Evolutionary conservation across 30 jellyfish, hydroid and myxozoan genomes (phyloP).

Genomic region (Turritopsis dohrnii): DNA sequence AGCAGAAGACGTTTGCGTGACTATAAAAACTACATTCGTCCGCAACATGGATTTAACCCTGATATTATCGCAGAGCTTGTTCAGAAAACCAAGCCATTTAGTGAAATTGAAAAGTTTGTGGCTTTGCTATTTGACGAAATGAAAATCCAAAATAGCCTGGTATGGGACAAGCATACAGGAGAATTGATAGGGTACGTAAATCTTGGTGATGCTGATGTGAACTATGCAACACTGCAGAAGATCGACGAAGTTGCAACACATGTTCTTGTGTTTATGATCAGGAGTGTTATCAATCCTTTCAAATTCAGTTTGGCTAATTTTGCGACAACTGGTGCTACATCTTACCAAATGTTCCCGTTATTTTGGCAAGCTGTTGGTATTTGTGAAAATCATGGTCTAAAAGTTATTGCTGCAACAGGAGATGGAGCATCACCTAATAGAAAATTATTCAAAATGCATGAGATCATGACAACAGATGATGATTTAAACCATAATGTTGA

Average conservation of each 20-base stretch:
- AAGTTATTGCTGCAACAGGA: constrained; percentile 56
- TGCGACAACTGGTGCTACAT: constrained; percentile 57
- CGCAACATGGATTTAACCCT: constrained; percentile 51
- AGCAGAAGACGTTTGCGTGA: constrained; percentile 56
- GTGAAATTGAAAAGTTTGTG: constrained; percentile 33
- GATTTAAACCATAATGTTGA: constrained; percentile 30
- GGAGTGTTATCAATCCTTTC: constrained; percentile 52
- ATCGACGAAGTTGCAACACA: constrained; percentile 48
- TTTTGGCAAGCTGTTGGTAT: constrained; percentile 66
- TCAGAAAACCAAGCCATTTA: constrained; percentile 29
- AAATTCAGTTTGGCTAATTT: constrained; percentile 53
- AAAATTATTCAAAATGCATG: constrained; percentile 41
- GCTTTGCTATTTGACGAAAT: constrained; percentile 57
- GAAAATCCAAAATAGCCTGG: constrained; percentile 61
- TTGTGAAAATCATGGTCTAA: constrained; percentile 31
- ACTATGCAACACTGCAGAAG: constrained; percentile 52
- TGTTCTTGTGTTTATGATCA: constrained; percentile 49
- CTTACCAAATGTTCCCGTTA: constrained; percentile 52
- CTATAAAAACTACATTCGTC: constrained; percentile 48
- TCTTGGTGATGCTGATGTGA: constrained; percentile 54
- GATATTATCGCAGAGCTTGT: constrained; percentile 33
- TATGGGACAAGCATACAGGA: constrained; percentile 80
- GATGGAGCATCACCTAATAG: too few relatives aligned
- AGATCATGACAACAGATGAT: constrained; percentile 20
- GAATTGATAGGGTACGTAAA: constrained; percentile 67